phyloP scores from a whole-genome alignment of 2,797 vertebrate genomes.

The Chelon labrosus region DNA sequence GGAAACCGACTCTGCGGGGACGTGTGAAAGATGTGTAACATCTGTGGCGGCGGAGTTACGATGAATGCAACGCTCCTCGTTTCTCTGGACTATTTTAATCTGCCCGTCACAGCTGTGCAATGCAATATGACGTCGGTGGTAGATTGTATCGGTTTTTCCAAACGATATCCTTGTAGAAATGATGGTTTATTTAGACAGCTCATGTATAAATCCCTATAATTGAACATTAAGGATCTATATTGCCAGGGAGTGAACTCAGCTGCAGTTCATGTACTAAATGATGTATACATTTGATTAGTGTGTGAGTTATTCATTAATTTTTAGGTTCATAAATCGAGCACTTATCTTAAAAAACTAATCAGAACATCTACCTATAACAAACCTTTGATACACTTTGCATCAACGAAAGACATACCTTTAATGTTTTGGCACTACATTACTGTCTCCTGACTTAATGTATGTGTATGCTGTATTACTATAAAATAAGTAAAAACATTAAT shows the following conservation, averaged over 20 bases:
- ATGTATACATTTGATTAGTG: background rate
- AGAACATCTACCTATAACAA: background rate
- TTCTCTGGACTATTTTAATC: conserved; percentile 56
- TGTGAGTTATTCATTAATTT: background rate
- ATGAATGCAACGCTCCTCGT: conserved; percentile 41
- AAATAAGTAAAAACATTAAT: no score
- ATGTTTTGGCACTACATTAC: no score
- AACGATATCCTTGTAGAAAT: conserved; percentile 13
- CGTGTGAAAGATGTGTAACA: conserved; percentile 45
- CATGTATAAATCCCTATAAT: background rate
- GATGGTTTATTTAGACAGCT: background rate
- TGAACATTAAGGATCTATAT: background rate
- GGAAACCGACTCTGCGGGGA: conserved; percentile 24
- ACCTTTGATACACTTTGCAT: background rate
- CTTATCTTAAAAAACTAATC: background rate
- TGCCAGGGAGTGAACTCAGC: background rate
- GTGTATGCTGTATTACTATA: no score
- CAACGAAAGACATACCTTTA: background rate
- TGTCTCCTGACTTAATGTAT: no score
- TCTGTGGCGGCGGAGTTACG: conserved; percentile 49
- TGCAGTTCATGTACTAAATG: background rate
- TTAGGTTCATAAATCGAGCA: background rate
- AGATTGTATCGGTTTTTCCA: conserved; percentile 5
- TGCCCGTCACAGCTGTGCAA: conserved; percentile 36
- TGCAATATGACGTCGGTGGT: conserved; percentile 14